Evolutionary conservation across 2,113 vertebrate genomes (phyloP), one percentile per base, ranked within the genome.

Genomic region (Mesocricetus auratus): DNA sequence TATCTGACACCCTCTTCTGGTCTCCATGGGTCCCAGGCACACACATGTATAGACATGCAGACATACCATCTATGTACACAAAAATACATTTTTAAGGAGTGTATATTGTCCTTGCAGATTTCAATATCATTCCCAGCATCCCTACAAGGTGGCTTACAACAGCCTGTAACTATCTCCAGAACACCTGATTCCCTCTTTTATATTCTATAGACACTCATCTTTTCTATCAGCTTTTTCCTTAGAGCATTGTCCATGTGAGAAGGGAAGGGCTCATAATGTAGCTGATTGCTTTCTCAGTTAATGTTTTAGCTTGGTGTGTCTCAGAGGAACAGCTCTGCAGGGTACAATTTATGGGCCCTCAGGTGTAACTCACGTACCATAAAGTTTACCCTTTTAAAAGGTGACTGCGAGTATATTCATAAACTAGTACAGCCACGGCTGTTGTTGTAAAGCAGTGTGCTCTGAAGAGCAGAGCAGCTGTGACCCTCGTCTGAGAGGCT

Each of bases 201-300:
- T 6, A 60, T 36, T 45, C 24, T 75, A 26, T 26, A n/a, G 22
- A 74, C 39, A 75, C 11, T 39, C 42, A 31, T 81, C 58, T 56
- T 86, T 90, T 83, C 86, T 69, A 22, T 94, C 64, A 86, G 19
- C 58, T 94, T 91, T 95, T 24, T 75, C 8, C 39, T 93, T 58
- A 36, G 71, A 42, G 68, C 64, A 89, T 68, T 91, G 45, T 83
- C 56, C 47, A 29, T 2, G 5, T 50, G 26, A 13, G 7, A 96
- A 92, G 21, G 45, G 71, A 90, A n/a, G 50, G 26, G 31, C 10
- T 75, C n/a, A 82, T 91, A 86, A 74, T 31, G 21, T 1, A 96
- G 12, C 12, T 56, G 68, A 81, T 93, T 91, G 10, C 82, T 93
- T 95, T 68, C 64, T 91, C 89, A 66, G 53, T 73, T 94, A 95